These are phyloP conservation scores for Phenganax marumi DNA, from an alignment of 92 coral and sea anemone genomes.

Conservation along the genomic window DNA sequence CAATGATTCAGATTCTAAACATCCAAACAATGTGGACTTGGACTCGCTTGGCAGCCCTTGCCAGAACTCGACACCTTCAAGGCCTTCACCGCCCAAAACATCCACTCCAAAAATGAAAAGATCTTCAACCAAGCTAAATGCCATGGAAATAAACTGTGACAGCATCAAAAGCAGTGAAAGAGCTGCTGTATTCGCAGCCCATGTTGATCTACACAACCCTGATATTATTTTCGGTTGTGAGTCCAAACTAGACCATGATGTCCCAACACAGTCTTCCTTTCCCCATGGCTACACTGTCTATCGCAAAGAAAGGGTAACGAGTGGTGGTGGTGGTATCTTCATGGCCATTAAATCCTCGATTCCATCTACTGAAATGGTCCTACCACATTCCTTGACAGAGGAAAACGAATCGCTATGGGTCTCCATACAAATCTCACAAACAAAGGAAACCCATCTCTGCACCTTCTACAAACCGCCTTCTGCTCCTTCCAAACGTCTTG, in stretches of 20 bases:
- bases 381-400: conserved; percentile 33
- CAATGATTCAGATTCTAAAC: too few species aligned
- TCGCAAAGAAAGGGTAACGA: not conserved
- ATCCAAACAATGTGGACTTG: too few species aligned
- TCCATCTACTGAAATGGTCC: conserved; percentile 38
- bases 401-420: conserved; percentile 60
- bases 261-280: conserved; percentile 32
- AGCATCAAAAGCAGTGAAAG: conserved; percentile 51
- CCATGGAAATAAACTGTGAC: conserved; percentile 52
- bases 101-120: conserved; percentile 21
- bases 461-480: conserved; percentile 51
- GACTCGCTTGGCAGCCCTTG: too few species aligned
- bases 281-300: not conserved
- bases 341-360: conserved; percentile 54
- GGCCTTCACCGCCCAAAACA: conserved; percentile 6
- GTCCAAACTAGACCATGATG: conserved; percentile 57
- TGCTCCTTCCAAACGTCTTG: conserved; percentile 50
- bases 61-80: not conserved
- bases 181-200: conserved; percentile 50
- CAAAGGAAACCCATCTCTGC: conserved; percentile 47
- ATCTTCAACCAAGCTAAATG: conserved; percentile 12
- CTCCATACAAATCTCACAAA: conserved; percentile 49
- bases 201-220: conserved; percentile 36
- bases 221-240: conserved; percentile 62
- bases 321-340: conserved; percentile 63